Evolutionary conservation across 1,140 invertebrate genomes (phyloP).

Genomic region (Bathynomus jamesi): DNA sequence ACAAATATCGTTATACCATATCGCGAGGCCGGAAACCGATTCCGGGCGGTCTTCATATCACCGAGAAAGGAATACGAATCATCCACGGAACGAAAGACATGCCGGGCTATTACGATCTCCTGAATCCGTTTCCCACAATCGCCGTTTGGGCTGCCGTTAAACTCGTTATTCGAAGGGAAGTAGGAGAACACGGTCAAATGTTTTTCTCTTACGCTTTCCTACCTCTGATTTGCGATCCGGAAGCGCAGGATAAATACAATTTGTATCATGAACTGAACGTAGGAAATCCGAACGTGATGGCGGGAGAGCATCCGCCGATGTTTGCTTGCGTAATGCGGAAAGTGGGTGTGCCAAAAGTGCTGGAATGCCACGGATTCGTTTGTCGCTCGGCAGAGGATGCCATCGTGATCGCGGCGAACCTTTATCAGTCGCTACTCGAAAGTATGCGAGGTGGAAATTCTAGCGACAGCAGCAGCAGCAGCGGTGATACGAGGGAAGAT

Average conservation of each 20-base stretch:
- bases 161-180: slow-evolving; percentile 46
- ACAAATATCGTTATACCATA: slow-evolving; percentile 52
- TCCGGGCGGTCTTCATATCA: slow-evolving; percentile 58
- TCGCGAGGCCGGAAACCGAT: slow-evolving; percentile 43
- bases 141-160: slow-evolving; percentile 83
- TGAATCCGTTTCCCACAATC: slow-evolving; percentile 75
- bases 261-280: slow-evolving; percentile 34
- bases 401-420: slow-evolving; percentile 76
- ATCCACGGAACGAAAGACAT: slow-evolving; percentile 14
- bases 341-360: slow-evolving; percentile 61
- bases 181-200: slow-evolving; percentile 25
- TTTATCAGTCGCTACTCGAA: slow-evolving; percentile 74
- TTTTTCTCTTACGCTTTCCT: slow-evolving; percentile 62
- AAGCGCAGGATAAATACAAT: slow-evolving; percentile 47
- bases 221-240: slow-evolving; percentile 74
- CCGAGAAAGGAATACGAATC: slow-evolving; percentile 54
- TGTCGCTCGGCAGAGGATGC: slow-evolving; percentile 72
- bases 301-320: slow-evolving; percentile 61
- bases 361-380: slow-evolving; percentile 85
- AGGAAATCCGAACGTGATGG: slow-evolving; percentile 23
- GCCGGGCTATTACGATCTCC: slow-evolving; percentile 11
- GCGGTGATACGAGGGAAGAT: slow-evolving; percentile 17
- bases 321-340: slow-evolving; percentile 85
- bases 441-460: slow-evolving; percentile 51
- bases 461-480: slow-evolving; percentile 19